phyloP scores from a whole-genome alignment of 2,113 vertebrate species.

The Malaclemys terrapin region DNA sequence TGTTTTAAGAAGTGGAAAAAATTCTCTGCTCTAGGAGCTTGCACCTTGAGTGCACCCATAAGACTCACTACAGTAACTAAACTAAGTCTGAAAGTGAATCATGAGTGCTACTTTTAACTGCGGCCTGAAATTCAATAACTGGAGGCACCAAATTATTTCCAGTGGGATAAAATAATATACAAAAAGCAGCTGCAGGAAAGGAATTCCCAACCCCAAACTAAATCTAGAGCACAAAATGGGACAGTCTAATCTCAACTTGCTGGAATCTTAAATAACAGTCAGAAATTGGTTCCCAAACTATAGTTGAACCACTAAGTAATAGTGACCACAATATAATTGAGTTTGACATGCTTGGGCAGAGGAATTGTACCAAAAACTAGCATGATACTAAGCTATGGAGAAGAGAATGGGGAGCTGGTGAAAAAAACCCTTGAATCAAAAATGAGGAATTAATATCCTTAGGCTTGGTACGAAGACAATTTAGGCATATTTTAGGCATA shows the following conservation, averaged over 20 bases:
- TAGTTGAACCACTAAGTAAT: constrained; percentile 13
- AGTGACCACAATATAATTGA: neutral
- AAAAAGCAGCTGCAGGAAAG: constrained; percentile 36
- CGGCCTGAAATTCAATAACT: constrained; percentile 46
- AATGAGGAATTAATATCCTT: neutral
- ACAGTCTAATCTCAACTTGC: neutral
- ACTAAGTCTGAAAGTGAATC: neutral
- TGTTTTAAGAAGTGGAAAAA: neutral
- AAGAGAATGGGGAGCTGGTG: constrained; percentile 7
- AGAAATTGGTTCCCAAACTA: constrained; percentile 28
- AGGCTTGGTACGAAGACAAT: neutral
- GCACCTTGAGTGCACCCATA: neutral
- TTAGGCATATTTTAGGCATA: neutral
- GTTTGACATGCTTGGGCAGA: constrained; percentile 13
- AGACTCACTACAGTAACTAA: neutral
- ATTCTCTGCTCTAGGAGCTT: neutral
- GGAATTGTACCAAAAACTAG: constrained; percentile 40
- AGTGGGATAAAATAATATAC: constrained; percentile 4
- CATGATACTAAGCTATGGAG: neutral
- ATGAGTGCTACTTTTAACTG: neutral
- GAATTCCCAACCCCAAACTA: neutral
- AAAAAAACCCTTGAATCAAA: constrained; percentile 30
- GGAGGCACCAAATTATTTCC: neutral
- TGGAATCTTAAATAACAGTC: constrained; percentile 24
- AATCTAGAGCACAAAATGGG: neutral